These are phyloP conservation scores for Erinaceus europaeus DNA, from an alignment of 2,113 vertebrate species.

Conservation along the genomic window DNA sequence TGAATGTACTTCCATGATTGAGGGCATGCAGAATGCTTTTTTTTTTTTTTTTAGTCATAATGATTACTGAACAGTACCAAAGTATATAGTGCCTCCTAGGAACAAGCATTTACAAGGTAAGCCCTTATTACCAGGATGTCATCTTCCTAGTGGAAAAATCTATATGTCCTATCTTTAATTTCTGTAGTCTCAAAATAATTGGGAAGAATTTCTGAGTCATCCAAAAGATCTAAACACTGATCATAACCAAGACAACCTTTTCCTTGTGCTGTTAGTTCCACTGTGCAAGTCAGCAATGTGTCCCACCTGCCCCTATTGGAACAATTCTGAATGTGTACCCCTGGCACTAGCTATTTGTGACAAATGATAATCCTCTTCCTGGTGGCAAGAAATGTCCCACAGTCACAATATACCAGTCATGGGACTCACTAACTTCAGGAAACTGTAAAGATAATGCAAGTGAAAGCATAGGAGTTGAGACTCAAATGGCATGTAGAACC, in stretches of 20 bases:
- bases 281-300: not conserved
- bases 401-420: not conserved
- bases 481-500: too few species aligned
- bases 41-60: too few species aligned
- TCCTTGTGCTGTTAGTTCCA: not conserved
- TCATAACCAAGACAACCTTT: not conserved
- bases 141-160: not conserved
- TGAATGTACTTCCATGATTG: not conserved
- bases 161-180: not conserved
- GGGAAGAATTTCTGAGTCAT: not conserved
- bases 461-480: not conserved
- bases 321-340: accelerated
- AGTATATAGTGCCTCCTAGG: not conserved
- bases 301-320: accelerated
- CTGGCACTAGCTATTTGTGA: not conserved
- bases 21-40: not conserved
- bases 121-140: not conserved
- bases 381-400: not conserved
- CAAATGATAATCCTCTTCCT: not conserved
- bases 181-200: not conserved
- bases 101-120: not conserved
- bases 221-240: not conserved
- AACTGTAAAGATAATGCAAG: not conserved
- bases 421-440: not conserved
- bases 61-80: not conserved